Evolutionary conservation across 2,113 vertebrate genomes (phyloP).

Genomic region (Fregata magnificens): DNA sequence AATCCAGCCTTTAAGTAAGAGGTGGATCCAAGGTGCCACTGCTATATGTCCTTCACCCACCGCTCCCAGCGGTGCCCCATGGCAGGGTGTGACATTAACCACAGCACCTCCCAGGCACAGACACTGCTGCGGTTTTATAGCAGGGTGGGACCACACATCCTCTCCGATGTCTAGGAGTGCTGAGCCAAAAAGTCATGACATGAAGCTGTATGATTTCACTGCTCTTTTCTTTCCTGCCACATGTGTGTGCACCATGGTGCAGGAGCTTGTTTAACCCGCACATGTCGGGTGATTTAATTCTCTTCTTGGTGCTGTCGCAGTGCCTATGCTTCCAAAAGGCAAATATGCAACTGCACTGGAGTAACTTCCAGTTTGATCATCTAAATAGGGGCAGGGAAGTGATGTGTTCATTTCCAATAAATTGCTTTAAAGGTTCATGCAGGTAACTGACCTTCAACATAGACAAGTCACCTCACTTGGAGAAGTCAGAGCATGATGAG

Average conservation of each 20-base stretch:
- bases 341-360: neutral
- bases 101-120: neutral
- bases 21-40: neutral
- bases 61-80: fast-evolving
- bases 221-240: neutral
- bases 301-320: neutral
- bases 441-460: neutral
- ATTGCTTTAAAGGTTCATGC: neutral
- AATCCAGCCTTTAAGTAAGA: neutral
- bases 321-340: neutral
- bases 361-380: neutral
- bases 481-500: neutral
- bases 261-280: neutral
- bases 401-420: neutral
- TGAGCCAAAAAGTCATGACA: neutral
- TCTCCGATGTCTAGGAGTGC: neutral
- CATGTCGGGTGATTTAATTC: fast-evolving
- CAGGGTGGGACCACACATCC: neutral
- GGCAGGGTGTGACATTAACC: neutral
- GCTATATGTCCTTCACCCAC: neutral
- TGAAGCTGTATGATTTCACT: neutral
- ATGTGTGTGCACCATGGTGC: fast-evolving
- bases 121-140: neutral
- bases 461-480: neutral
- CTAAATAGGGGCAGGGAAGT: neutral